Base-by-base conservation (phyloP, 2,797 vertebrate genomes). In the Rhabdophis nuchalis region DNA sequence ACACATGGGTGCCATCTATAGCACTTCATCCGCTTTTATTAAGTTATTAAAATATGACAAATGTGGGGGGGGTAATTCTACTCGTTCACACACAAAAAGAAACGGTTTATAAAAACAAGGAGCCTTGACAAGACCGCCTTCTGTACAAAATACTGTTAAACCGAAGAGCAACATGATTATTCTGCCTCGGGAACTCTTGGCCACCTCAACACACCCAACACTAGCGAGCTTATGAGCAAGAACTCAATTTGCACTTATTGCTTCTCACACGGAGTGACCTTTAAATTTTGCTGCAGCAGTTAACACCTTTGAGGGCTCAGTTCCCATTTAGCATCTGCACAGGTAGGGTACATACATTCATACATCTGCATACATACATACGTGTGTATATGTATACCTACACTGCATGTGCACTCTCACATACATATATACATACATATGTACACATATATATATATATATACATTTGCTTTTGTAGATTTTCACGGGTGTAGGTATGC, bases 11-110 rank as follows among this genome's bases (percentile, higher is more conserved):
- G 11, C 29, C 25, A 29, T 64, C 93, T 52, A 16, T 29, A 91
- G 25, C 93, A 93, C 94, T 96, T 95, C 94, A 96, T 96, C 90
- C 92, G 94, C 92, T 97, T 97, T 97, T 97, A 97, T 96, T 97
- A 95, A 77, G 41, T 96, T 97, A 97, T 94, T 95, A 96, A 97
- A 96, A 89, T 96, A 93, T 91, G 91, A 96, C 95, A 95, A 95
- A 95, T 95, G 95, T 90, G 93, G 77, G 46, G 92, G 68, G 95
- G 87, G 95, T 93, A 60, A 96, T 93, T 95, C 92, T 96, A 94
- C 94, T 0, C 93, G 92, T 94, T 95, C 85, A 95, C 94, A 95
- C 95, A 96, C 94, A 92, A 4, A 61, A 90, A 94, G 88, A 94
- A 93, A 86, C 20, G 93, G 95, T 95, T 95, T 94, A 96, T 88